Conservation (phyloP, 2,113 vertebrate genomes). For the Cephalopterus ornatus region DNA sequence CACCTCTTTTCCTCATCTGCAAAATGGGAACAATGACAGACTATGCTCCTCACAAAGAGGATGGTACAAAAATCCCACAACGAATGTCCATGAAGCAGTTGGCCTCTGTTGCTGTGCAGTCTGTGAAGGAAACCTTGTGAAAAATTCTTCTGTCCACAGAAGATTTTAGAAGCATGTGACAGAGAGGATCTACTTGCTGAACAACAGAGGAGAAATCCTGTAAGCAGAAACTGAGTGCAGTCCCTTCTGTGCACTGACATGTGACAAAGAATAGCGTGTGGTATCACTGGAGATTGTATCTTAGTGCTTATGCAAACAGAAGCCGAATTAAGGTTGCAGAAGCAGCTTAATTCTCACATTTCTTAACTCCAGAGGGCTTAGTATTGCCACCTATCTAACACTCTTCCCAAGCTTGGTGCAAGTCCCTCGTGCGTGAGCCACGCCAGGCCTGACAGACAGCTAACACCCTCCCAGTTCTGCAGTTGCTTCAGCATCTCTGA, state of each 20-base stretch:
- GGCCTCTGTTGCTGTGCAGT: not conserved
- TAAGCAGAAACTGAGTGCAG: not conserved
- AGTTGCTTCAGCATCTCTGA: not conserved
- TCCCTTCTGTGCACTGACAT: not conserved
- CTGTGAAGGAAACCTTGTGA: not conserved
- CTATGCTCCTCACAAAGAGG: not conserved
- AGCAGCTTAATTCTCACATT: not conserved
- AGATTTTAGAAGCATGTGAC: not conserved
- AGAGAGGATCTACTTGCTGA: not conserved
- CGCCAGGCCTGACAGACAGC: not conserved
- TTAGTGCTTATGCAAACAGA: conserved; percentile 11
- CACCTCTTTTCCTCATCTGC: not conserved
- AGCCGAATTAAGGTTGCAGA: not conserved
- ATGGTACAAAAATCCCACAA: not conserved
- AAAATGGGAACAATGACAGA: not conserved
- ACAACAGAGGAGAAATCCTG: not conserved
- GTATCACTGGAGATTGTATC: not conserved
- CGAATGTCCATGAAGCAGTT: not conserved
- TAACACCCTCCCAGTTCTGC: not conserved
- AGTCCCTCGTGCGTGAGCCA: not conserved
- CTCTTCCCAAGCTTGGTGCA: not conserved
- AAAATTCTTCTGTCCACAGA: not conserved
- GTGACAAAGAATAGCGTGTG: not conserved
- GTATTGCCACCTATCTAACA: accelerated
- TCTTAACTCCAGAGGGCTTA: not conserved